Evolutionary conservation across 35 echinoderm and acorn worm species (phyloP), one percentile per base, ranked within the genome.

Genomic region (Ptychodera flava): DNA sequence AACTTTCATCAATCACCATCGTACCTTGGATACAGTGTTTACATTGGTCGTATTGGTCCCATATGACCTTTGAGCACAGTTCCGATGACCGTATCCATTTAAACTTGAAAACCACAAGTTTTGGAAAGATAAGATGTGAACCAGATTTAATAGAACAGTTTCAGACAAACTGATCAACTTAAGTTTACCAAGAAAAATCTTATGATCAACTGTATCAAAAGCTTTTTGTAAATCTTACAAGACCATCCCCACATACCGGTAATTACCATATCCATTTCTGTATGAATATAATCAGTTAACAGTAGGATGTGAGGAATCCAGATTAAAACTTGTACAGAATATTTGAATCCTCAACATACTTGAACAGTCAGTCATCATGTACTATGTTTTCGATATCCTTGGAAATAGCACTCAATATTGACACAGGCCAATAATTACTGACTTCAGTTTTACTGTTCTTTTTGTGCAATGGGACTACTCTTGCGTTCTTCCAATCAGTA

Each of bases 141-240:
- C n/a, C n/a, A n/a, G n/a, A n/a, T n/a, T n/a, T n/a, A n/a, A n/a
- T n/a, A n/a, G n/a, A n/a, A n/a, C n/a, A n/a, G n/a, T n/a, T n/a
- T 81, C 1, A 28, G 80, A 1, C 31, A 81, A 28, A 32, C 80
- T 34, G 14, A 81, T 32, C 31, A 14, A 31, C 28, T 33, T 81
- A 31, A 81, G 16, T 28, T 81, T 81, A 1, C 80, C 30, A 16
- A 81, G 28, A 15, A 81, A 81, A 81, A 81, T 81, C 1, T 1
- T 31, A 32, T 81, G 80, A 33, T 81, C 31, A 14, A 81, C 80
- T 1, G 80, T 81, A 28, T 81, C 80, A 34, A 81, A 81, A 1
- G 22, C 80, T 28, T 81, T 81, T 28, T 31, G 1, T 32, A 81
- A 28, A 28, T 81, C 80, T 31, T 34, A 31, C 0, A 81, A 31